Evolutionary conservation across 2,113 vertebrate species (phyloP).

Genomic region (Butorides virescens): DNA sequence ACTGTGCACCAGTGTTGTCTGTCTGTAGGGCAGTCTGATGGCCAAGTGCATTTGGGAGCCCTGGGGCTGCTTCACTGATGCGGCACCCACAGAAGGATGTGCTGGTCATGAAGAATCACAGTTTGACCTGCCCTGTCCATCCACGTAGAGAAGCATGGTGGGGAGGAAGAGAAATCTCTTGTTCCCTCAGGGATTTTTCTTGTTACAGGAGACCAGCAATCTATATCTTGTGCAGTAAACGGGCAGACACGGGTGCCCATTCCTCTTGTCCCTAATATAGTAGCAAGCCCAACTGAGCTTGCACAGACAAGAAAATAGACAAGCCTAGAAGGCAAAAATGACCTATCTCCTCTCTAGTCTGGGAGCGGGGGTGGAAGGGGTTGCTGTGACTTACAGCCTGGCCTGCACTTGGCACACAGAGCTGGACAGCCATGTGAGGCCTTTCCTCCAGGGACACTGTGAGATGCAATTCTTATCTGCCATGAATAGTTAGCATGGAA

Average conservation of each 20-base stretch:
- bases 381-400: neutral
- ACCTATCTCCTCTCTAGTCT: neutral
- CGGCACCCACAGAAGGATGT: neutral
- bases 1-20: rapidly evolving
- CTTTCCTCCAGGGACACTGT: neutral
- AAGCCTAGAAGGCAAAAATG: conserved; percentile 2
- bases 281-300: neutral
- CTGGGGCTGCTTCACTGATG: neutral
- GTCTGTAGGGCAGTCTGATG: neutral
- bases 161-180: neutral
- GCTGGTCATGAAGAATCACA: neutral
- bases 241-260: neutral
- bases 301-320: neutral
- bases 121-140: neutral
- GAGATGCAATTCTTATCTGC: neutral
- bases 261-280: neutral
- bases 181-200: neutral
- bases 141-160: neutral
- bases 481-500: neutral
- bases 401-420: rapidly evolving
- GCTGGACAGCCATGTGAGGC: neutral
- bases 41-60: neutral
- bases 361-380: neutral
- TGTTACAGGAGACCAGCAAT: neutral
- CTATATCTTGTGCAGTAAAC: neutral